A percentile compares a stretch with the other conserved stretches of the same genome.
These are phyloP conservation scores for Amazona vittata DNA, from an alignment of 2,113 vertebrate species.

Conservation along the genomic window DNA sequence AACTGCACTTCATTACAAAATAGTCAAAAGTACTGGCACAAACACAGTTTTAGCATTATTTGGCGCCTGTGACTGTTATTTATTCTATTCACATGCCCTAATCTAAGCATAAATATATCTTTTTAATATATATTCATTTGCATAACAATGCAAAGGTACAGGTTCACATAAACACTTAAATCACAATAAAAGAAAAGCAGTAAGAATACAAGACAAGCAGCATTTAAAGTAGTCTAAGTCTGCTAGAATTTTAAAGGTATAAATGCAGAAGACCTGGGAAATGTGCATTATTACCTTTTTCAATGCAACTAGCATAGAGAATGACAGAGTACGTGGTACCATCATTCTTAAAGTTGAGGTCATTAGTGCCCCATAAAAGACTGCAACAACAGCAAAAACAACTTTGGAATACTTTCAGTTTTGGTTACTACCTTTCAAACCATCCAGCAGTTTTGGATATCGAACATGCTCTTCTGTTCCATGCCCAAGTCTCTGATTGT, in stretches of 20 bases:
- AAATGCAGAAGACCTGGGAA: neutral
- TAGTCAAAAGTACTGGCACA: neutral
- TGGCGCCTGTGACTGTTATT: neutral
- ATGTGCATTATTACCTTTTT: neutral
- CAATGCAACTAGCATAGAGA: neutral
- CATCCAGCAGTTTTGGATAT: constrained; percentile 93
- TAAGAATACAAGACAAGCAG: neutral
- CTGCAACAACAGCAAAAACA: neutral
- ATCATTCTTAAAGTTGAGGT: neutral
- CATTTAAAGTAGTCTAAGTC: neutral
- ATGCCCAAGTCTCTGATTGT: constrained; percentile 96
- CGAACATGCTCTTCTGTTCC: constrained; percentile 96
- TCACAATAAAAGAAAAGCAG: neutral
- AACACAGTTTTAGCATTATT: neutral
- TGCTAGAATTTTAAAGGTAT: neutral
- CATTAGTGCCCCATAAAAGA: rapidly evolving
- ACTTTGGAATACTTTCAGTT: neutral
- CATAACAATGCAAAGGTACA: neutral
- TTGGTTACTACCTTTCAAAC: constrained; percentile 83
- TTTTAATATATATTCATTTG: neutral
- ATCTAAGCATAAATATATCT: neutral
- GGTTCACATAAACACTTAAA: neutral
- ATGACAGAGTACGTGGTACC: neutral
- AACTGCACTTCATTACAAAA: neutral
- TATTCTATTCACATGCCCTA: neutral